Evolutionary conservation across 2,113 vertebrate genomes (phyloP), one percentile per base, ranked within the genome.

Genomic region (Dipodomys ordii): DNA sequence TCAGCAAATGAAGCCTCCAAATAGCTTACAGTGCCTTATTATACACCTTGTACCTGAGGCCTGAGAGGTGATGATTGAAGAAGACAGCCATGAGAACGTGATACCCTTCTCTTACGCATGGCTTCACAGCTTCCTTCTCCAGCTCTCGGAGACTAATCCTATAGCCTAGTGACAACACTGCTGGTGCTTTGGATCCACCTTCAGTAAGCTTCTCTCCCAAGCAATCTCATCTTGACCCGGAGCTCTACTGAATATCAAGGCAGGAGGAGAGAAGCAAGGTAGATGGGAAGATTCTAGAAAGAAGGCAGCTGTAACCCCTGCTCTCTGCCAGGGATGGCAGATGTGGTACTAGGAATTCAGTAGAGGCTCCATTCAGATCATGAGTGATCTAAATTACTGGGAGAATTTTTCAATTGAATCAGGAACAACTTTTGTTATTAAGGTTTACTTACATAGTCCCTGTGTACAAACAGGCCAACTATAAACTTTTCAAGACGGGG

Each of bases 91-190:
- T 3, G 23, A 30, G n/a, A 28, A 1, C 0, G 2, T 4, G 39
- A 28, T 1, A 3, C 1, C 19, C 25, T 32, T 25, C 27, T 32
- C 49, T n/a, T 22, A 2, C 0, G 19, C 20, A 6, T 2, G 12
- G 3, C 6, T 64, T 25, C 11, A 25, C 20, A 23, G 62, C 62
- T 57, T 30, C 68, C 71, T 39, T 57, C 62, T 83, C 39, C 0
- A 30, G 53, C 46, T 77, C 49, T 27, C 8, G 6, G 0, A 32
- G 64, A 44, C 84, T 72, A 16, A 49, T 32, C 20, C 27, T 11
- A 10, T 1, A n/a, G 30, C 46, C 46, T 18, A 18, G 10, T 20
- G 53, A 39, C 4, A 23, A 12, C 60, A 65, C 39, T 23, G 23
- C n/a, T 39, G 79, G 74, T 6, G 12, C 65, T 53, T 88, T 6